Base-by-base conservation (phyloP, 2,888 invertebrate species). In the Drosophila limbata region DNA sequence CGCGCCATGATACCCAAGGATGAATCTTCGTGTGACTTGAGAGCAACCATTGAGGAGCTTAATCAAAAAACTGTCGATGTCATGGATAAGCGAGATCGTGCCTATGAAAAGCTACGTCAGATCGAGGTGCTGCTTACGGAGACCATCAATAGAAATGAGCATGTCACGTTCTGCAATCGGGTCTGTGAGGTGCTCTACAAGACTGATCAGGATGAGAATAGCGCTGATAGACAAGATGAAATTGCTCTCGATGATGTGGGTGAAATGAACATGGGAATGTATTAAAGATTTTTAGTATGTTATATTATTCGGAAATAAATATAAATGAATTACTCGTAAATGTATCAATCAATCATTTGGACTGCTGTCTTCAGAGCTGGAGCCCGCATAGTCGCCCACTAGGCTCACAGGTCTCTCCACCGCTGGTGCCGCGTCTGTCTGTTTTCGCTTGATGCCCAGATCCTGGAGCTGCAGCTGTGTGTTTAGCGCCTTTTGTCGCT, bases 401-500 rank as follows among this genome's bases (percentile, higher is more conserved):
- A 91, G 57, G 6, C 90, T 86, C 28, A 65, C 31, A 4, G 61
- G n/a, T 40, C 55, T 13, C 0, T 40, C 13, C 8, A 4, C 2
- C 4, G n/a, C 6, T 19, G 50, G 9, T 1, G 48, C 8, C 15
- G 47, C 13, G 1, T 25, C 25, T 25, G 44, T 50, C 0, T 39
- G 1, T 39, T 84, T 91, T 4, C 90, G 87, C 51, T 84, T 90
- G 1, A 93, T 93, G 5, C 93, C 93, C 62, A 93, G 72, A 68
- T 90, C 90, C 31, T 77, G 86, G 2, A 84, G 56, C 51, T 86
- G 87, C 11, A 93, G 65, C 37, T 90, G 91, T 1, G 69, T 67
- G 51, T 71, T 93, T 0, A 94, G 84, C 0, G 93, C 92, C 75
- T 94, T 94, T 75, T 94, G 94, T 53, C 93, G 93, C 79, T 94